Base-by-base conservation (phyloP, 2,797 vertebrate species). In the Cuniculus paca region DNA sequence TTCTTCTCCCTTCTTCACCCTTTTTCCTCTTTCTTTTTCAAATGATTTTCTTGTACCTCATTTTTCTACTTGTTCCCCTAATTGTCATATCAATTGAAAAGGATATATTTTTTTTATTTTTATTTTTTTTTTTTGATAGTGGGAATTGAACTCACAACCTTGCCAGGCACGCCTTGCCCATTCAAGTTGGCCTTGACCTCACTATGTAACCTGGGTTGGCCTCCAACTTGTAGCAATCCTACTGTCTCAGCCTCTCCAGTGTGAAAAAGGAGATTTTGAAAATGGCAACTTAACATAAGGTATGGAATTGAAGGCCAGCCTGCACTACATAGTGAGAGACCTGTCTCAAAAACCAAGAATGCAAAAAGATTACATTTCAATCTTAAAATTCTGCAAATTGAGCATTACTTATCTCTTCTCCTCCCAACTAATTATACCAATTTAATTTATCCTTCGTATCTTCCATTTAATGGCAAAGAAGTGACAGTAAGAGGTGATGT, bases 361-460 rank as follows among this genome's bases (percentile, higher is more conserved):
- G 10, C 24, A 60, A 26, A 60, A 19, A n/a, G 17, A 86, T 65
- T 94, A 81, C 8, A 94, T 65, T 77, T 78, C 24, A 89, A 75
- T 87, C 4, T 75, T 80, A 87, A 92, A 95, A 74, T 42, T 42
- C 34, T 86, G 48, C 61, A 60, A 48, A 95, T 34, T 54, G 45
- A 86, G 83, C 13, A 34, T 42, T 74, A 65, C 84, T 61, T 96
- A 85, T 72, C 31, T 93, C 36, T 85, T 88, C 4, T 34, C n/a
- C 31, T 90, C 14, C 36, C 8, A 79, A 70, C 11, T 34, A 90
- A 48, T 52, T 77, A 91, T 63, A 81, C 75, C 17, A 77, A 39
- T 72, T 58, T 68, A 92, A 72, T 88, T 91, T 95, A 45, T 77
- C 50, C 42, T 96, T 92, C 77, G 22, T 72, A 77, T 83, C 28